Conservation (phyloP, 1,140 invertebrate genomes). For the Pseudobourletiella spinata region DNA sequence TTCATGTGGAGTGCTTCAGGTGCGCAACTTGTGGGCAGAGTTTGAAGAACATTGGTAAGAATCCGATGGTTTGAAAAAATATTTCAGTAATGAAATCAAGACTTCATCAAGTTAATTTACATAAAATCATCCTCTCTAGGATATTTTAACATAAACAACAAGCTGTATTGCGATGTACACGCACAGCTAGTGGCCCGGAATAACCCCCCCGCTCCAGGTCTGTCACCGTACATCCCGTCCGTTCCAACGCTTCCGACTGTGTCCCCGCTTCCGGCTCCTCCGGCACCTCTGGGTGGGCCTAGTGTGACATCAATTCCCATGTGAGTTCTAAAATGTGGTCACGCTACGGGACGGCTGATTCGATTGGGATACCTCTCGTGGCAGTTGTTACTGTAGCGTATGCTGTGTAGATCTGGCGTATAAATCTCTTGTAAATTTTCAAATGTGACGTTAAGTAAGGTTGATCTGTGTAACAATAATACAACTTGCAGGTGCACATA, state of each 20-base stretch:
- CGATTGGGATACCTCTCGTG: too few relatives aligned
- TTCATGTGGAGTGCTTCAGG: conserved; percentile 95
- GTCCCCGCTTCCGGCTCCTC: background rate
- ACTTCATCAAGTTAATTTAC: too few relatives aligned
- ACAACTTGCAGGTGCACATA: too few relatives aligned
- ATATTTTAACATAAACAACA: conserved; percentile 91
- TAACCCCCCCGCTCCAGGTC: conserved; percentile 52
- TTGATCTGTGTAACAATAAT: too few relatives aligned
- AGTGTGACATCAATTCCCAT: background rate
- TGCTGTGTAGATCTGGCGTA: too few relatives aligned
- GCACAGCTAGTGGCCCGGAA: conserved; percentile 78
- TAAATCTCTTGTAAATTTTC: too few relatives aligned
- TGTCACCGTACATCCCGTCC: conserved; percentile 11
- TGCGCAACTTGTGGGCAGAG: conserved; percentile 90
- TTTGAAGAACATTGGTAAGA: conserved; percentile 76
- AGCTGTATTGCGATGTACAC: conserved; percentile 92
- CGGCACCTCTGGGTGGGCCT: background rate
- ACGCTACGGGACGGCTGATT: too few relatives aligned
- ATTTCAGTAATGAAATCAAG: too few relatives aligned
- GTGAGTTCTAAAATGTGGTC: too few relatives aligned
- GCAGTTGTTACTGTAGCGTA: too few relatives aligned
- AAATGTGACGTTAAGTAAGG: too few relatives aligned
- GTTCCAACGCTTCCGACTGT: background rate
- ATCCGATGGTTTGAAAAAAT: too few relatives aligned
- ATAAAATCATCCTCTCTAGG: conserved; percentile 43